Percentiles rank a stretch among this genome's conserved stretches.
phyloP scores from a whole-genome alignment of 2,888 invertebrate genomes.

The Napeogenes sylphis region DNA sequence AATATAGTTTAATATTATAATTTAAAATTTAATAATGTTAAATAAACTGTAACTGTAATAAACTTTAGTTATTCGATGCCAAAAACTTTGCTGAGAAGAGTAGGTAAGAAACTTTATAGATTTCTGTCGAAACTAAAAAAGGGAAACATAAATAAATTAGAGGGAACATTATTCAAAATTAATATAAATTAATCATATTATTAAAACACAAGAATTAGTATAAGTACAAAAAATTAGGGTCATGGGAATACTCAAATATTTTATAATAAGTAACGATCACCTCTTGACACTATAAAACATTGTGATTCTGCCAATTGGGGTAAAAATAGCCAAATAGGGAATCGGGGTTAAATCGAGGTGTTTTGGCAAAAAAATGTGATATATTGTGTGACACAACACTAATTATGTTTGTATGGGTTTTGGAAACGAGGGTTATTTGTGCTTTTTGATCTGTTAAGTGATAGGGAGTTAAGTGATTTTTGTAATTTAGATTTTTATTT shows the following conservation, averaged over 20 bases:
- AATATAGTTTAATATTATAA: too few species aligned
- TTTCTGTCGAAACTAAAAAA: too few species aligned
- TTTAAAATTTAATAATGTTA: too few species aligned
- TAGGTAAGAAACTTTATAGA: too few species aligned
- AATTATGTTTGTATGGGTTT: conserved; percentile 73
- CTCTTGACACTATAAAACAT: conserved; percentile 65
- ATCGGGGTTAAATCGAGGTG: conserved; percentile 69
- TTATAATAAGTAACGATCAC: conserved; percentile 60
- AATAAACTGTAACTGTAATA: too few species aligned
- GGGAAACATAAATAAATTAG: too few species aligned
- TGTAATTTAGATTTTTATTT: conserved; percentile 21
- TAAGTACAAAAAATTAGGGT: conserved; percentile 40
- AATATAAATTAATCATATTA: too few species aligned
- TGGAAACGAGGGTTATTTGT: conserved; percentile 50
- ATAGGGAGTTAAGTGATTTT: conserved; percentile 17
- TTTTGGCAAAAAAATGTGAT: conserved; percentile 72
- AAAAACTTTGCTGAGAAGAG: too few species aligned
- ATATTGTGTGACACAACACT: conserved; percentile 63
- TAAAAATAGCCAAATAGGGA: conserved; percentile 57
- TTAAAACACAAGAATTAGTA: not conserved
- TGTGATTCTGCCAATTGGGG: conserved; percentile 57
- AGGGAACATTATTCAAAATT: too few species aligned
- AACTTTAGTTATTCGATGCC: too few species aligned
- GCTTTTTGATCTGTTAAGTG: conserved; percentile 39
- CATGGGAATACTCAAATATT: conserved; percentile 51